These are phyloP conservation scores for Agrochola litura DNA, from an alignment of 2,888 invertebrate species.

Conservation along the genomic window DNA sequence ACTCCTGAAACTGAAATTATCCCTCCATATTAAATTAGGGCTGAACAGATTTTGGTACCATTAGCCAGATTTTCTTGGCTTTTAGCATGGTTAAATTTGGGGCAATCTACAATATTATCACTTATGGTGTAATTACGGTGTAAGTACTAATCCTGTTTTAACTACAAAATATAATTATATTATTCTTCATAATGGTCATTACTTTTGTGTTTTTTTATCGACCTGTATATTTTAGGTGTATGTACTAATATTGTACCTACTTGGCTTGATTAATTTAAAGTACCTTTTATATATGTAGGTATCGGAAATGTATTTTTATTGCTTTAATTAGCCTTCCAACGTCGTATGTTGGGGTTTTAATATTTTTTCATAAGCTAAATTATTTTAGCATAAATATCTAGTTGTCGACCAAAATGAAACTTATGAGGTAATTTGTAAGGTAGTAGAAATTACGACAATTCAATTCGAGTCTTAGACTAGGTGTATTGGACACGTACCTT, in stretches of 20 bases:
- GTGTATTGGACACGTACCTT: conserved; percentile 29
- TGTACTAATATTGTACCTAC: conserved; percentile 16
- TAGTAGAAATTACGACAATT: conserved; percentile 66
- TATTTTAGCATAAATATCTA: conserved; percentile 66
- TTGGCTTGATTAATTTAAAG: conserved; percentile 29
- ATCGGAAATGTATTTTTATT: conserved; percentile 29
- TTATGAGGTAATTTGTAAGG: conserved; percentile 80
- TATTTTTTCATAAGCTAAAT: conserved; percentile 58
- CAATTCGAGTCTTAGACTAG: conserved; percentile 52
- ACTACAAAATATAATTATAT: conserved; percentile 14
- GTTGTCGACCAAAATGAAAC: conserved; percentile 81
- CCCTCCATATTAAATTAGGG: conserved; percentile 7
- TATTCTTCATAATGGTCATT: conserved; percentile 16
- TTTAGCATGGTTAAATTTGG: conserved; percentile 55
- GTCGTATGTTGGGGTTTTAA: conserved; percentile 53
- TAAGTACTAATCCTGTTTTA: conserved; percentile 47
- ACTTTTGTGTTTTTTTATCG: conserved; percentile 17
- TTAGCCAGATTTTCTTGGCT: conserved; percentile 49
- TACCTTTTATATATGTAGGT: background rate
- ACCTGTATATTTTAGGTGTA: conserved; percentile 25
- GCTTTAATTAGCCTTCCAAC: conserved; percentile 28
- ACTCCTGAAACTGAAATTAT: background rate
- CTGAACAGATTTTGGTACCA: conserved; percentile 11
- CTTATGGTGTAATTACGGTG: conserved; percentile 29
- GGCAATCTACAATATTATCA: conserved; percentile 37